Percentiles rank a stretch among this genome's conserved stretches.
Evolutionary conservation across 2,888 invertebrate species (phyloP).

Genomic region (Pheosia gnoma): DNA sequence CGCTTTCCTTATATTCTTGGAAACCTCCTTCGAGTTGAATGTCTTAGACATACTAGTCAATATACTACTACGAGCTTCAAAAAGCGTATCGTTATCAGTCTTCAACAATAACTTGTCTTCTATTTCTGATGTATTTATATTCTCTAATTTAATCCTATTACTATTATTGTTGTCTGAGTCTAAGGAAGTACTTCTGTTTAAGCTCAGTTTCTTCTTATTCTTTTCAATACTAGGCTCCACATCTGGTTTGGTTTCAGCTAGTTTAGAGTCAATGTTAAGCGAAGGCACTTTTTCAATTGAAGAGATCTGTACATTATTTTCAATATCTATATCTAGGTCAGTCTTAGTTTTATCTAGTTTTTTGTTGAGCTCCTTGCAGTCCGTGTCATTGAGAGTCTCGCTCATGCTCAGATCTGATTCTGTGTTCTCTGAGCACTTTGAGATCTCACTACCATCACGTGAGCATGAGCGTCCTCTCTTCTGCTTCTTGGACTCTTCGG

Average conservation of each 20-base stretch:
- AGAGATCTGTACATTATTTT: constrained; percentile 82
- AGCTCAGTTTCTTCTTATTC: constrained; percentile 76
- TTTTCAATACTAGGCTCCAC: constrained; percentile 68
- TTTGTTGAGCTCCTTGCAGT: constrained; percentile 78
- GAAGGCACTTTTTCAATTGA: constrained; percentile 82
- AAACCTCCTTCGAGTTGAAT: constrained; percentile 78
- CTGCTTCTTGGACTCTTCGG: constrained; percentile 72
- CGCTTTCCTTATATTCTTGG: constrained; percentile 78
- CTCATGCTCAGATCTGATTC: constrained; percentile 87
- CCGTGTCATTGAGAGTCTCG: constrained; percentile 77
- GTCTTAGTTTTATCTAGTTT: constrained; percentile 82
- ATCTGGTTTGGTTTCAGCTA: constrained; percentile 67
- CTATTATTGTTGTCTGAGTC: constrained; percentile 84
- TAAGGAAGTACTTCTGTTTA: constrained; percentile 81
- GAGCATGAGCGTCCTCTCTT: constrained; percentile 80
- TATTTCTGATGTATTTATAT: constrained; percentile 78
- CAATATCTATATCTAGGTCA: constrained; percentile 83
- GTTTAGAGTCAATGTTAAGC: constrained; percentile 72
- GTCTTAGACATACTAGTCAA: constrained; percentile 82
- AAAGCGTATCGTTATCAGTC: constrained; percentile 85
- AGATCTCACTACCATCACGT: constrained; percentile 84
- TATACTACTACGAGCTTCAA: constrained; percentile 79
- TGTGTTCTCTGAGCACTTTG: constrained; percentile 84
- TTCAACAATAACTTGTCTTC: constrained; percentile 85
- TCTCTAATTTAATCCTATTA: constrained; percentile 78